phyloP scores from a whole-genome alignment of 2,797 vertebrate genomes.

The Catamblyrhynchus diadema region DNA sequence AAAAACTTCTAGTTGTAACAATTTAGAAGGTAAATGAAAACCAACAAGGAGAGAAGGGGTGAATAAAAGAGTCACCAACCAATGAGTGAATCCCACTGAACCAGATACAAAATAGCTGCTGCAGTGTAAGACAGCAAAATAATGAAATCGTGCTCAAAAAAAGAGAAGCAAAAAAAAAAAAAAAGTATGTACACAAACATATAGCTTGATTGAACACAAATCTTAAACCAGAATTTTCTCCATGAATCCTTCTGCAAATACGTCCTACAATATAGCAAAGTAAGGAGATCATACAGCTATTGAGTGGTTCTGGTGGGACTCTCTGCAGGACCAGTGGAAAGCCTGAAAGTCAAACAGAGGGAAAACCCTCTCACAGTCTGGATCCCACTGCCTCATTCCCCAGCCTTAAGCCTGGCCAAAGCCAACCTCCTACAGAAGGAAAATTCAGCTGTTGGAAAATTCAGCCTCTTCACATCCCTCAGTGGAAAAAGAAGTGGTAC shows the following conservation, averaged over 20 bases:
- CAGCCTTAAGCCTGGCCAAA: background rate
- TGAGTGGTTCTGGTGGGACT: background rate
- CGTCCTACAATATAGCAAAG: background rate
- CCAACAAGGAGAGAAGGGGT: background rate
- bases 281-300: background rate
- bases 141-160: background rate
- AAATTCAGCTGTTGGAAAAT: background rate
- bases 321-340: background rate
- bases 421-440: background rate
- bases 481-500: background rate
- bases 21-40: background rate
- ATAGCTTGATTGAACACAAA: background rate
- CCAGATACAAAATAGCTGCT: background rate
- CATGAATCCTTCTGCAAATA: background rate
- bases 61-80: background rate
- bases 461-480: background rate
- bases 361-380: background rate
- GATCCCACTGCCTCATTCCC: background rate
- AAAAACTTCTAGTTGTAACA: background rate
- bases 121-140: background rate
- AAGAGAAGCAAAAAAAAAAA: background rate
- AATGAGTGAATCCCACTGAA: background rate
- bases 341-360: background rate
- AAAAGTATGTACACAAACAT: background rate
- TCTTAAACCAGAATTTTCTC: background rate